Evolutionary conservation across 2,797 vertebrate genomes (phyloP).

Genomic region (Kryptopterus vitreolus): DNA sequence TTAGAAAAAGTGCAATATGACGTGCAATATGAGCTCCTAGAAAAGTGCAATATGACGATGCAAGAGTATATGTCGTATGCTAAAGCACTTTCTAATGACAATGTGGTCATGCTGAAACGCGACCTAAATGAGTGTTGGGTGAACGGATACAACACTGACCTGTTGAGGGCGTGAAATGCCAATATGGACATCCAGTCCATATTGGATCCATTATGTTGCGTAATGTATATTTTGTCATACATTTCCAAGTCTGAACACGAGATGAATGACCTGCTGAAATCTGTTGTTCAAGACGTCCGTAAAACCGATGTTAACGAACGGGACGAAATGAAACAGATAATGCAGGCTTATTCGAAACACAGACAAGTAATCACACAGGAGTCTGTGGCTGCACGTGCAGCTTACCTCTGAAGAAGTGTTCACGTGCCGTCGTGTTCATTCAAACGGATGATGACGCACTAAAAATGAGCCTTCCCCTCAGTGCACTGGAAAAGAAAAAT

Average conservation of each 20-base stretch:
- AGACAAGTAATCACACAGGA: neutral
- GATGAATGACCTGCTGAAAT: conserved; percentile 41
- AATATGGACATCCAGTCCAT: conserved; percentile 29
- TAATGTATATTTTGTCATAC: conserved; percentile 6
- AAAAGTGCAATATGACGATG: too few relatives aligned
- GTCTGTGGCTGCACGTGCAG: neutral
- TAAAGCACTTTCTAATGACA: too few relatives aligned
- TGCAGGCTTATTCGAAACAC: neutral
- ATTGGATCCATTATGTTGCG: neutral
- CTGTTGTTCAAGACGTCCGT: too few relatives aligned
- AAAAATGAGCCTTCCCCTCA: neutral
- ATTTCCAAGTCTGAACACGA: conserved; percentile 31
- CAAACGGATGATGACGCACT: neutral
- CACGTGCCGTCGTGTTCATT: neutral
- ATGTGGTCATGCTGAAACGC: too few relatives aligned
- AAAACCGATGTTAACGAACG: too few relatives aligned
- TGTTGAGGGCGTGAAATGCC: conserved; percentile 20
- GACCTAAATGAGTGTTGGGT: neutral
- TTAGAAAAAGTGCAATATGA: too few relatives aligned
- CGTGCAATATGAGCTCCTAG: neutral
- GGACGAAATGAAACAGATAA: too few relatives aligned
- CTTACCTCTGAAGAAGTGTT: neutral
- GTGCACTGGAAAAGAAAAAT: neutral
- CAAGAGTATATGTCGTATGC: neutral
- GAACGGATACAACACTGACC: conserved; percentile 18